phyloP scores from a whole-genome alignment of 2,113 vertebrate species.

The rabbit (Oryctolagus cuniculus) region DNA sequence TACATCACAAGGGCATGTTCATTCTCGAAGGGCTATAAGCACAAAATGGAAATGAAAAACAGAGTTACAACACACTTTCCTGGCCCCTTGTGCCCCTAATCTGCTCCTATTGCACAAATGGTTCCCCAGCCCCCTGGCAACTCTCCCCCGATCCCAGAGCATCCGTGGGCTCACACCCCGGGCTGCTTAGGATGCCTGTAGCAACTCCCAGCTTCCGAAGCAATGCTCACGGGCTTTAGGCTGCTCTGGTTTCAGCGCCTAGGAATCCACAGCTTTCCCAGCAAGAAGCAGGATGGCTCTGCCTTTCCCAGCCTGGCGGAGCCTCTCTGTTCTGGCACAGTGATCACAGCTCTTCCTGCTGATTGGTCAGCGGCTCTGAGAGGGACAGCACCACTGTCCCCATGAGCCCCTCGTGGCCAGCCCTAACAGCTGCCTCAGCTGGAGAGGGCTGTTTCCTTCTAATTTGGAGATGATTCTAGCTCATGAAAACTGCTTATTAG shows the following conservation, averaged over 20 bases:
- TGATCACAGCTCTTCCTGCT: slow-evolving; percentile 1
- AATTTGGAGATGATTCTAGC: slow-evolving; percentile 68
- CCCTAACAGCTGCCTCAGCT: slow-evolving; percentile 73
- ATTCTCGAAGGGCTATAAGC: background rate
- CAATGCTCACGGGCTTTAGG: background rate
- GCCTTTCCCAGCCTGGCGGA: background rate
- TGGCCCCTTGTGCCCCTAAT: background rate
- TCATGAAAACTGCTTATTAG: slow-evolving; percentile 75
- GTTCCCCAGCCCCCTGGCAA: background rate
- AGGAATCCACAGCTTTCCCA: background rate
- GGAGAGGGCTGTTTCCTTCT: slow-evolving; percentile 53
- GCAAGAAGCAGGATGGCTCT: background rate
- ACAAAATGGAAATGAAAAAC: background rate
- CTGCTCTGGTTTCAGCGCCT: background rate
- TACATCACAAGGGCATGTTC: background rate
- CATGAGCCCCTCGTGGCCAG: slow-evolving; percentile 32
- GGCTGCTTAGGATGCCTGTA: background rate
- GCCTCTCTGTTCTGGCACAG: background rate
- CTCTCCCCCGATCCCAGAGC: background rate
- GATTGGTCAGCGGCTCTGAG: background rate
- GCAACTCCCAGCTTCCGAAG: background rate
- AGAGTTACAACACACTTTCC: background rate
- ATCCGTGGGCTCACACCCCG: background rate
- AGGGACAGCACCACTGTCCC: background rate
- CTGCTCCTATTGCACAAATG: background rate